phyloP scores from a whole-genome alignment of 2,797 vertebrate species.

The Sandelia bainsii region DNA sequence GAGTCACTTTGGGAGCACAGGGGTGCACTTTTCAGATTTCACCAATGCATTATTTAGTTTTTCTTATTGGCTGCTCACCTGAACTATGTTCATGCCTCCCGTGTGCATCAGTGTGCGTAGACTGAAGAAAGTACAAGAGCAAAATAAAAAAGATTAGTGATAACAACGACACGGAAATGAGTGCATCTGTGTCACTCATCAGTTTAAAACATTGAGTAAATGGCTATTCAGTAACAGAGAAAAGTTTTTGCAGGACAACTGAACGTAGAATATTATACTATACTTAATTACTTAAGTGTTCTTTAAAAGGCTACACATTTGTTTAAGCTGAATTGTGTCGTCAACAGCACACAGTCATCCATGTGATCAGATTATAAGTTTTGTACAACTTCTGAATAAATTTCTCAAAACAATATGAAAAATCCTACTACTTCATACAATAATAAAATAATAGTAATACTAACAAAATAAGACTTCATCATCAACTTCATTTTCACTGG shows the following conservation, averaged over 20 bases:
- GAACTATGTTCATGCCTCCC: conserved; percentile 62
- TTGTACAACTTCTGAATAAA: not conserved
- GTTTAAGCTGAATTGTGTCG: conserved; percentile 10
- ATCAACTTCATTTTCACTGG: no score
- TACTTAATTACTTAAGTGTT: conserved; percentile 23
- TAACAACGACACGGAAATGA: conserved; percentile 59
- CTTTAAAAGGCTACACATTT: conserved; percentile 2
- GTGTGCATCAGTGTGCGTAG: conserved; percentile 55
- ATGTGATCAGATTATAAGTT: not conserved
- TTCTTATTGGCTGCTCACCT: conserved; percentile 72
- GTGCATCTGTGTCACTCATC: conserved; percentile 48
- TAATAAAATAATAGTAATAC: not conserved
- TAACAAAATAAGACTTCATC: not conserved
- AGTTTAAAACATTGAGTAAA: conserved; percentile 29
- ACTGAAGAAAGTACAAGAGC: conserved; percentile 35
- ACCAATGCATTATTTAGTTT: conserved; percentile 82
- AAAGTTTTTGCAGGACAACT: conserved; percentile 33
- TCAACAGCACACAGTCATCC: conserved; percentile 16
- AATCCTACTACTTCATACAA: not conserved
- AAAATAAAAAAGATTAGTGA: conserved; percentile 72
- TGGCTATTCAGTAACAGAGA: conserved; percentile 1
- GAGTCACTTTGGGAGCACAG: conserved; percentile 80
- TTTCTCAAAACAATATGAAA: not conserved
- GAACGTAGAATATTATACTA: conserved; percentile 31
- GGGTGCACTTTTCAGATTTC: conserved; percentile 80